phyloP scores from a whole-genome alignment of 2,888 invertebrate genomes.

The Drosophila tanythrix region DNA sequence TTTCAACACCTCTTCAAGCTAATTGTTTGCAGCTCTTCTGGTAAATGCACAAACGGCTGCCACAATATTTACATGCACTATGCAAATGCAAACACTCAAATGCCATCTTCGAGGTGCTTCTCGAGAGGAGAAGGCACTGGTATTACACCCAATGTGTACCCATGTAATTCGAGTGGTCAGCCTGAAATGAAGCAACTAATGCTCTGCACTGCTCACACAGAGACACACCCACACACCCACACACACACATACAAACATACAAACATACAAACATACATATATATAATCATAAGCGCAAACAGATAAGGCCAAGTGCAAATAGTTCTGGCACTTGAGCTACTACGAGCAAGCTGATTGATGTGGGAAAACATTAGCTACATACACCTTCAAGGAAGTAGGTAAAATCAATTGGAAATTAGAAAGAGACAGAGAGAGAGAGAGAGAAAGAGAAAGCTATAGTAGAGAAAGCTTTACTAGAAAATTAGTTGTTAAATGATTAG shows the following conservation, averaged over 20 bases:
- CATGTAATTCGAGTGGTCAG: conserved; percentile 63
- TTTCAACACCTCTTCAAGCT: conserved; percentile 1
- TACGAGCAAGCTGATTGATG: conserved; percentile 33
- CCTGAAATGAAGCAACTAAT: conserved; percentile 44
- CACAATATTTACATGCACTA: conserved; percentile 57
- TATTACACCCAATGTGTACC: conserved; percentile 24
- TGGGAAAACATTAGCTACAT: conserved; percentile 36
- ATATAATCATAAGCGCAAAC: conserved; percentile 49
- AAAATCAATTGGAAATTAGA: background rate
- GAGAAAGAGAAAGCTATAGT: background rate
- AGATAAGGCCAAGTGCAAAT: conserved; percentile 30
- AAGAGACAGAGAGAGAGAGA: background rate
- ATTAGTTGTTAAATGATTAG: background rate
- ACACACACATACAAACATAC: conserved; percentile 2
- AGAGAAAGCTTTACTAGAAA: background rate
- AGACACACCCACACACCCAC: conserved; percentile 7
- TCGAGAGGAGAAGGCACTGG: background rate
- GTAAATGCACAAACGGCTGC: conserved; percentile 19
- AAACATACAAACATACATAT: background rate
- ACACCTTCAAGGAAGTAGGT: background rate
- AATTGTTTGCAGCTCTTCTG: conserved; percentile 22
- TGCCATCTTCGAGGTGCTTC: conserved; percentile 27
- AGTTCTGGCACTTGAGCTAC: conserved; percentile 20
- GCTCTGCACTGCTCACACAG: conserved; percentile 1
- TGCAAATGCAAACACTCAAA: conserved; percentile 58